A percentile compares a stretch with the other conserved stretches of the same genome.
These are phyloP conservation scores for Pardosa pseudoannulata DNA, from an alignment of 2,888 invertebrate genomes.

Conservation along the genomic window DNA sequence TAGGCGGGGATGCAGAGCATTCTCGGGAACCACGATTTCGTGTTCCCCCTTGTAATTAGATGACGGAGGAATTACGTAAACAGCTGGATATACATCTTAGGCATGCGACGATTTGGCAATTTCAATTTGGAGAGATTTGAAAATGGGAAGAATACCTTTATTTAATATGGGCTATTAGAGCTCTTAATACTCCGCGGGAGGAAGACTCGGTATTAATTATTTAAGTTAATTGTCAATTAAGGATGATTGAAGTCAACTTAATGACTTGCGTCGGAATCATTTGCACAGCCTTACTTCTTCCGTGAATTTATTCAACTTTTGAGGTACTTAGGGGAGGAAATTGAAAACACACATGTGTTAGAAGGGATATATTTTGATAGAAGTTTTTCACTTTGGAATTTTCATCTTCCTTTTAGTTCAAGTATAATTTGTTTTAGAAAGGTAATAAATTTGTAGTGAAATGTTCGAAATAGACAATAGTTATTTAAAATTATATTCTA, in stretches of 20 bases:
- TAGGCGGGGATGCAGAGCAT: neutral
- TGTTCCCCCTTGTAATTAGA: constrained; percentile 32
- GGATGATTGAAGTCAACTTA: neutral
- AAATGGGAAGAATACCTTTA: neutral
- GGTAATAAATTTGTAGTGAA: too few relatives aligned
- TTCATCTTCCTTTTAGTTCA: too few relatives aligned
- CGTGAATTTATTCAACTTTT: neutral
- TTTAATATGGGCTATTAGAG: constrained; percentile 19
- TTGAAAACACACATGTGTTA: too few relatives aligned
- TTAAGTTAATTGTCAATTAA: constrained; percentile 34
- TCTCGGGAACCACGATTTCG: neutral
- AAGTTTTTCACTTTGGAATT: too few relatives aligned
- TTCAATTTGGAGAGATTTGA: constrained; percentile 13
- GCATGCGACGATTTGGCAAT: constrained; percentile 22
- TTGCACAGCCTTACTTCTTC: neutral
- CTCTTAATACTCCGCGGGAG: neutral
- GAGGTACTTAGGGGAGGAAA: too few relatives aligned
- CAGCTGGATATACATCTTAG: constrained; percentile 36
- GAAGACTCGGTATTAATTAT: constrained; percentile 20
- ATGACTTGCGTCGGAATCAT: neutral
- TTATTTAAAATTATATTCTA: too few relatives aligned
- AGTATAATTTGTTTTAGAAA: too few relatives aligned
- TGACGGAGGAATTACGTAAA: constrained; percentile 37
- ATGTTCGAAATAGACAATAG: too few relatives aligned
- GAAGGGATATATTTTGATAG: too few relatives aligned